Evolutionary conservation across 2,113 vertebrate genomes (phyloP).

Genomic region (Thermophis baileyi): DNA sequence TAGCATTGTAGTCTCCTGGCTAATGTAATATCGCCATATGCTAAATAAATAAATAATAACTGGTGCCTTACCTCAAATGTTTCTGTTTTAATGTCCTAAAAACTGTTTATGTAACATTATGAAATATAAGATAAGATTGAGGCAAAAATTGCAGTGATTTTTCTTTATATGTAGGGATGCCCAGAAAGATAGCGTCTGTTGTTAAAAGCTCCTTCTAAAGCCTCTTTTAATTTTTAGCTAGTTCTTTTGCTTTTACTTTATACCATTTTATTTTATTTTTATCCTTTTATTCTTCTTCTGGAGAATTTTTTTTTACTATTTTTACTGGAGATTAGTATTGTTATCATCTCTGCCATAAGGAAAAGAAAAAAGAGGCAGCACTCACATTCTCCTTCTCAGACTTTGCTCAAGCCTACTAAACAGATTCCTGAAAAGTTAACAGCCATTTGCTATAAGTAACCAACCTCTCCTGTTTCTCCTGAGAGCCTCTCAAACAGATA

Average conservation of each 20-base stretch:
- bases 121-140: constrained; percentile 51
- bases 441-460: background rate
- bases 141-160: constrained; percentile 62
- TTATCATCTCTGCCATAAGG: background rate
- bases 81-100: constrained; percentile 54
- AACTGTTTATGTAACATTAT: constrained; percentile 46
- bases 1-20: too few species aligned
- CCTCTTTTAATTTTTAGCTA: background rate
- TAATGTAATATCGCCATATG: too few species aligned
- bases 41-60: too few species aligned
- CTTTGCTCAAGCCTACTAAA: background rate
- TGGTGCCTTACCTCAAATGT: constrained; percentile 47
- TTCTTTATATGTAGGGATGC: constrained; percentile 42
- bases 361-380: background rate
- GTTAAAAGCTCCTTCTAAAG: background rate
- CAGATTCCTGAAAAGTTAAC: background rate
- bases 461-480: background rate
- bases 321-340: background rate
- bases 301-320: background rate
- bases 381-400: background rate
- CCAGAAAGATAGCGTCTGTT: background rate
- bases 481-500: background rate
- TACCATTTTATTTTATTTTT: background rate
- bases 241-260: background rate
- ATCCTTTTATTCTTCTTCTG: background rate